Percentiles rank a stretch among this genome's conserved stretches.
Evolutionary conservation across 2,797 vertebrate genomes (phyloP).

Genomic region (Cirrhinus molitorella): DNA sequence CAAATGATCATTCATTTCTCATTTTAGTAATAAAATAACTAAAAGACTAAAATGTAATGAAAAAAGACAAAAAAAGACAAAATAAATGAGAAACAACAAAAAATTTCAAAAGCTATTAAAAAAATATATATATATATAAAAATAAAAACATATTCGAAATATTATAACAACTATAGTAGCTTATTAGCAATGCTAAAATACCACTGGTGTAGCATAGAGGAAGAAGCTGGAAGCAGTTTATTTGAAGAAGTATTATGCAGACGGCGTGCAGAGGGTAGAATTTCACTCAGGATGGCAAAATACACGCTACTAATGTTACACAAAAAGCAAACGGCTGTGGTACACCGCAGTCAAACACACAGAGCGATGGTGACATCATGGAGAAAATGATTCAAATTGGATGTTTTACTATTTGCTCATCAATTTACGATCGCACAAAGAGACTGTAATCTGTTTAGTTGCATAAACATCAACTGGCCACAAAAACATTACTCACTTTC

Average conservation of each 20-base stretch:
- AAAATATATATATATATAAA: not conserved
- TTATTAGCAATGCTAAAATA: not conserved
- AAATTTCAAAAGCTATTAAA: not conserved
- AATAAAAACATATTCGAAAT: not conserved
- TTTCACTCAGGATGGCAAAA: slow-evolving; percentile 7
- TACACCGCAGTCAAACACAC: not conserved
- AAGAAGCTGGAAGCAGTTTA: slow-evolving; percentile 21
- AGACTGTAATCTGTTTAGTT: not conserved
- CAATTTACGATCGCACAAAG: not conserved
- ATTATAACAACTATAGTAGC: not conserved
- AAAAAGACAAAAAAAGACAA: not conserved
- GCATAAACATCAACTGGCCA: not conserved
- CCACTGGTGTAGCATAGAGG: not conserved
- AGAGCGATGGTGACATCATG: slow-evolving; percentile 19
- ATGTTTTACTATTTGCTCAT: not conserved
- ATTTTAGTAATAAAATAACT: too few relatives aligned
- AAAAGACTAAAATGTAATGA: too few relatives aligned
- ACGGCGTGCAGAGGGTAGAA: not conserved
- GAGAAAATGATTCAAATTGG: slow-evolving; percentile 8
- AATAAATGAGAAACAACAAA: not conserved
- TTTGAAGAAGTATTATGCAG: slow-evolving; percentile 17
- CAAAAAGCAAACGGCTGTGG: slow-evolving; percentile 7
- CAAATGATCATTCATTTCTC: too few relatives aligned
- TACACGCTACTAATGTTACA: slow-evolving; percentile 18
- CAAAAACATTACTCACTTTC: not conserved